Conservation (phyloP, 2,113 vertebrate species). For the Sebastes schlegelii region DNA sequence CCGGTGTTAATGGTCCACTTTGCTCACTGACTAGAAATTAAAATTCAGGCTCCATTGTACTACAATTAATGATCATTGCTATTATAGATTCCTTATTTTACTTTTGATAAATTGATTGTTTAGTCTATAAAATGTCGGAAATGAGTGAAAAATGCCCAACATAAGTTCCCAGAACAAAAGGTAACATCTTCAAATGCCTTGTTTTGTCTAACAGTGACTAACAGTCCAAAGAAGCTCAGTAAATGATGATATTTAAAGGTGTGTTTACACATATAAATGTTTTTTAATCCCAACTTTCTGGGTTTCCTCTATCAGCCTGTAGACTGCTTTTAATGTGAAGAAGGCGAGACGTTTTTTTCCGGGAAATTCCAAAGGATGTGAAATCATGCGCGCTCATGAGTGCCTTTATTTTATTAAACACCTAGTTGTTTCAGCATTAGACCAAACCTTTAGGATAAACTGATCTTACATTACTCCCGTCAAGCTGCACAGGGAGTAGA, state of each 20-base stretch:
- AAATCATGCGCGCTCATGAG: too few relatives aligned
- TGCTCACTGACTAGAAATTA: background rate
- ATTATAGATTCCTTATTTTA: background rate
- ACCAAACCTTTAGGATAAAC: too few relatives aligned
- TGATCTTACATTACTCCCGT: too few relatives aligned
- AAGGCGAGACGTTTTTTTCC: too few relatives aligned
- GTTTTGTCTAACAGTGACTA: background rate
- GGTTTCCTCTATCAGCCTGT: too few relatives aligned
- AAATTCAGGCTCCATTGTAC: background rate
- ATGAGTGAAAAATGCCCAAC: background rate
- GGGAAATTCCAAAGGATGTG: too few relatives aligned
- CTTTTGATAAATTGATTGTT: background rate
- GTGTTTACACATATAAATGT: too few relatives aligned
- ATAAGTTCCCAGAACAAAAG: background rate
- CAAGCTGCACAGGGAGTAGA: too few relatives aligned
- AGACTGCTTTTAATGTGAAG: too few relatives aligned
- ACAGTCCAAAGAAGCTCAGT: background rate
- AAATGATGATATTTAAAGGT: background rate
- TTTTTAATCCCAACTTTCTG: too few relatives aligned
- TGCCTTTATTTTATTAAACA: too few relatives aligned
- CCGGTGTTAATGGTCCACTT: background rate
- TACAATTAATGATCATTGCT: background rate
- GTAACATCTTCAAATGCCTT: background rate
- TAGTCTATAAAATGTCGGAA: background rate
- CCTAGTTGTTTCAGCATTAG: too few relatives aligned